Evolutionary conservation across 2,888 invertebrate species (phyloP), one percentile per base, ranked within the genome.

Genomic region (Dascillus cervinus): DNA sequence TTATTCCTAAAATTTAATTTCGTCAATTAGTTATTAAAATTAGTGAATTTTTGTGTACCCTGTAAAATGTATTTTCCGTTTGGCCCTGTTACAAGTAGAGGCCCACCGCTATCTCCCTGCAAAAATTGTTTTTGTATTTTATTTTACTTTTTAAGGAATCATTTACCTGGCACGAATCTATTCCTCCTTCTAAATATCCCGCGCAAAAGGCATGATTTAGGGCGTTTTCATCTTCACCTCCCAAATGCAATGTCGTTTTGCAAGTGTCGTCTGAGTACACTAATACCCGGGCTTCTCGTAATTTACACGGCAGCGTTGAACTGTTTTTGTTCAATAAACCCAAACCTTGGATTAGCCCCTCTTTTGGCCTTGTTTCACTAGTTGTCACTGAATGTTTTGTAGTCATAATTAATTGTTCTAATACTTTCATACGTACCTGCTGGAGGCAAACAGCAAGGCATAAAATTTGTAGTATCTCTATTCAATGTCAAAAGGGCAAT

Each of bases 101-200:
- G 78, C 2, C 79, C 79, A 11, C 79, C 79, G 51, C 79, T 79
- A 49, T 79, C 79, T 11, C 79, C 79, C 78, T 79, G 58, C 13
- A 63, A 54, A 39, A 30, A 37, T 22, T 6, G 17, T 8, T 4
- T 17, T 17, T 17, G 4, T 17, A 17, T 4, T 17, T 17, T 6
- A 17, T 17, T 8, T 17, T 17, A 17, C 8, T 17, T 17, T 4
- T 17, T 17, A 6, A 8, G 17, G 17, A 8, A 17, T 17, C 8
- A 17, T 17, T 17, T 17, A 8, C 8, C 10, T 29, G 9, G 50
- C 79, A 79, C 1, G 77, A 73, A 49, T 79, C 79, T 29, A 69
- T 72, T 39, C 58, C 73, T 62, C 58, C 74, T 66, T 34, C 66
- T 59, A 56, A 66, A 70, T 61, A 62, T 1, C 64, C 64, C 43